Evolutionary conservation across 2,888 invertebrate genomes (phyloP).

Genomic region (Ypsolopha scabrella): DNA sequence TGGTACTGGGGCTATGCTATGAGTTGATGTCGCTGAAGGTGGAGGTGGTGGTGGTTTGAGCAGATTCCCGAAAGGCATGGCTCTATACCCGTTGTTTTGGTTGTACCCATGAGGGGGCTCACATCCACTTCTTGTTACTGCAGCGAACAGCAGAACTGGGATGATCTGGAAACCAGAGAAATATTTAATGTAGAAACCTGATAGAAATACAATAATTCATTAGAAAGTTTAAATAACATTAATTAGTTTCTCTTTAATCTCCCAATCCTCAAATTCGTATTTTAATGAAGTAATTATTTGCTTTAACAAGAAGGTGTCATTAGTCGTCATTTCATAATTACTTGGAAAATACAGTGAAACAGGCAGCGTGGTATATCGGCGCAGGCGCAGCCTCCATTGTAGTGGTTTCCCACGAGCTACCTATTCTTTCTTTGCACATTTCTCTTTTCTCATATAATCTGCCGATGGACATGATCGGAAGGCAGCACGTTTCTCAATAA

Average conservation of each 20-base stretch:
- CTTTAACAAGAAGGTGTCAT: slow-evolving; percentile 9
- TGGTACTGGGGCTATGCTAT: slow-evolving; percentile 43
- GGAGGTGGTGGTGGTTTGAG: slow-evolving; percentile 58
- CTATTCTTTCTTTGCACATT: slow-evolving; percentile 54
- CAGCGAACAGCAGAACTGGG: slow-evolving; percentile 34
- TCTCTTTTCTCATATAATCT: slow-evolving; percentile 61
- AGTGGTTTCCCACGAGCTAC: slow-evolving; percentile 45
- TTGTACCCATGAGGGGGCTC: slow-evolving; percentile 33
- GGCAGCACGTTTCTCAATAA: slow-evolving; percentile 31
- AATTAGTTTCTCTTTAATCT: neutral
- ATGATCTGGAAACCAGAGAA: slow-evolving; percentile 42
- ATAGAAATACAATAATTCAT: neutral
- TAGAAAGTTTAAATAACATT: neutral
- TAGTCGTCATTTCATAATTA: slow-evolving; percentile 27
- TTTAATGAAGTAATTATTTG: neutral
- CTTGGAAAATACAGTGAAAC: slow-evolving; percentile 61
- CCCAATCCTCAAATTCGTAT: neutral
- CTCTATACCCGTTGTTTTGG: slow-evolving; percentile 28
- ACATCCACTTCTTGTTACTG: slow-evolving; percentile 32
- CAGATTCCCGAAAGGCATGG: slow-evolving; percentile 43
- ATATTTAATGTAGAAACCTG: neutral
- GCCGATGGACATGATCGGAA: slow-evolving; percentile 47
- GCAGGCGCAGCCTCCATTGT: slow-evolving; percentile 28
- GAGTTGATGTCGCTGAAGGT: slow-evolving; percentile 19
- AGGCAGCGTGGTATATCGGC: slow-evolving; percentile 45